phyloP scores from a whole-genome alignment of 2,797 vertebrate genomes.

The Tenualosa thibaudeaui region DNA sequence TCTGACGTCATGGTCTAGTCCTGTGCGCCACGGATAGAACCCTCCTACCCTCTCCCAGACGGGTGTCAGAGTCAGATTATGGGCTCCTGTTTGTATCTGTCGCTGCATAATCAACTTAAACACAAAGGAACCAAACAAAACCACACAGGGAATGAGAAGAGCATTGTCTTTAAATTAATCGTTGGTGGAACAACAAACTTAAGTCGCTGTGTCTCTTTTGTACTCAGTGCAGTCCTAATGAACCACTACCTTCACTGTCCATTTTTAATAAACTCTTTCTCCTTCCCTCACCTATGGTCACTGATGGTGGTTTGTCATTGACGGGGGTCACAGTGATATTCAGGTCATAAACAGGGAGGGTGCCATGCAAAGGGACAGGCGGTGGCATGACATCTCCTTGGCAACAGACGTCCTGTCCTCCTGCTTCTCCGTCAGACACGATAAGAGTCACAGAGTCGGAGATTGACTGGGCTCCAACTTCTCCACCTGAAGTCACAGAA shows the following conservation, averaged over 20 bases:
- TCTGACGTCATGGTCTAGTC: slow-evolving; percentile 54
- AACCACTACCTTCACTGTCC: background rate
- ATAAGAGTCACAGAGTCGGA: slow-evolving; percentile 70
- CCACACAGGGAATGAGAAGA: background rate
- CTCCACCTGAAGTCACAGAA: slow-evolving; percentile 60
- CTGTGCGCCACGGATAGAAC: background rate
- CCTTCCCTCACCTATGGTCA: slow-evolving; percentile 57
- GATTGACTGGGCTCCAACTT: slow-evolving; percentile 65
- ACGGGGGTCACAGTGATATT: slow-evolving; percentile 72
- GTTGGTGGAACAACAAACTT: background rate
- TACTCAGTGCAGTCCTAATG: background rate
- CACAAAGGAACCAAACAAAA: background rate
- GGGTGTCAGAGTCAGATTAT: slow-evolving; percentile 25
- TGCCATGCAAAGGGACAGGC: slow-evolving; percentile 64
- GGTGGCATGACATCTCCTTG: slow-evolving; percentile 64
- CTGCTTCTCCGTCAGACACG: slow-evolving; percentile 70
- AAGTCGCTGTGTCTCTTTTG: background rate
- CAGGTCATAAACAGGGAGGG: slow-evolving; percentile 74
- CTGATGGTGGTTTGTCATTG: slow-evolving; percentile 67
- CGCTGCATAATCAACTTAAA: slow-evolving; percentile 1
- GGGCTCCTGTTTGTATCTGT: background rate
- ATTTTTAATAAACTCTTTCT: background rate
- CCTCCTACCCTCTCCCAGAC: slow-evolving; percentile 48
- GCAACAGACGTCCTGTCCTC: slow-evolving; percentile 63
- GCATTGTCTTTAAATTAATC: background rate